A percentile compares a stretch with the other conserved stretches of the same genome.
Evolutionary conservation across 2,113 vertebrate species (phyloP).

Genomic region (Anser brachyrhynchus): DNA sequence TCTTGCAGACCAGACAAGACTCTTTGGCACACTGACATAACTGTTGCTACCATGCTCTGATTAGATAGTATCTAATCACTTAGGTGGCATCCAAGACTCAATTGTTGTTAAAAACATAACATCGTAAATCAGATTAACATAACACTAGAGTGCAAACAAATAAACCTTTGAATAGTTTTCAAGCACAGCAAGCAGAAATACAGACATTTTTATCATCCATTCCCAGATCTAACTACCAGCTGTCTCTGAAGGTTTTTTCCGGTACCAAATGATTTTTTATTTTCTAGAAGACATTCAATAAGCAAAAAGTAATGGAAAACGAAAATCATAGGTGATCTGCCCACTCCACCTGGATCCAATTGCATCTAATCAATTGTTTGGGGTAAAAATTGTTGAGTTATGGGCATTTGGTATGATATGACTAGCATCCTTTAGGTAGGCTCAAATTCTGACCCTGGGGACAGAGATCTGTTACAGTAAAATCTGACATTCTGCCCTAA

Average conservation of each 20-base stretch:
- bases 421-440: neutral
- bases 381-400: conserved; percentile 23
- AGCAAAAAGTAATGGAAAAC: neutral
- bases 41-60: neutral
- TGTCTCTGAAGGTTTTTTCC: neutral
- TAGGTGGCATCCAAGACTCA: neutral
- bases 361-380: neutral
- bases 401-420: neutral
- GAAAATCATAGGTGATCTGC: neutral
- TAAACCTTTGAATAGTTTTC: neutral
- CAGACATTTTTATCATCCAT: neutral
- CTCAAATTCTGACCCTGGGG: conserved; percentile 21
- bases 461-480: conserved; percentile 36
- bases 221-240: neutral
- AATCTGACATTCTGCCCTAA: conserved; percentile 57
- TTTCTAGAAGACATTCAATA: neutral
- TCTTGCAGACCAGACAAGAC: neutral
- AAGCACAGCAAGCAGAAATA: neutral
- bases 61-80: neutral
- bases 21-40: neutral
- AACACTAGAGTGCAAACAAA: neutral
- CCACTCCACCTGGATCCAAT: conserved; percentile 22
- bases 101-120: neutral
- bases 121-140: neutral
- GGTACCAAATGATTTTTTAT: neutral